Percentiles rank a stretch among this genome's conserved stretches.
Conservation (phyloP, 2,888 invertebrate genomes). For the Acrobasis suavella region DNA sequence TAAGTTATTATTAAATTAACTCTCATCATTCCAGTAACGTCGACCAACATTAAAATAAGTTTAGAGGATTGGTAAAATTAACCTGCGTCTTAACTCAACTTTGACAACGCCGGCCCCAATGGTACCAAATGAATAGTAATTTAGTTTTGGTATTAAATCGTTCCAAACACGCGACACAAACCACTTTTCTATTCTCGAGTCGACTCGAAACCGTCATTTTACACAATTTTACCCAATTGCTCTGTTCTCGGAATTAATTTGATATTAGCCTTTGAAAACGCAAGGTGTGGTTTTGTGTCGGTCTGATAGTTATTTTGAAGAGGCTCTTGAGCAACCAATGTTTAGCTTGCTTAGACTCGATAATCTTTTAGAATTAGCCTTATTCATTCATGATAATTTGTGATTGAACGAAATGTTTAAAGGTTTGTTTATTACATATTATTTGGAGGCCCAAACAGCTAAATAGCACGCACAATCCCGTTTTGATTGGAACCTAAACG, state of each 20-base stretch:
- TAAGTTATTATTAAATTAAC: slow-evolving; percentile 17
- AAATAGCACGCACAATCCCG: slow-evolving; percentile 23
- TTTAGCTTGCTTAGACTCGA: slow-evolving; percentile 69
- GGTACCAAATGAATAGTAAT: slow-evolving; percentile 81
- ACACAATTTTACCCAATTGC: slow-evolving; percentile 82
- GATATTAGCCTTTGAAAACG: slow-evolving; percentile 81
- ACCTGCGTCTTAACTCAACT: slow-evolving; percentile 66
- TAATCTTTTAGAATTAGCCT: slow-evolving; percentile 65
- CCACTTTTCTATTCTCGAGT: slow-evolving; percentile 80
- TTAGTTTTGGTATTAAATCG: slow-evolving; percentile 80
- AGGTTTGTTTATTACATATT: slow-evolving; percentile 41
- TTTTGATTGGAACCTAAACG: slow-evolving; percentile 18
- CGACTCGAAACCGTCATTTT: slow-evolving; percentile 79
- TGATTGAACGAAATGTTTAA: slow-evolving; percentile 46
- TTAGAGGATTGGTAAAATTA: slow-evolving; percentile 54
- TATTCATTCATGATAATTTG: slow-evolving; percentile 55
- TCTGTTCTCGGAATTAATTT: slow-evolving; percentile 81
- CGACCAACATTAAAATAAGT: slow-evolving; percentile 42
- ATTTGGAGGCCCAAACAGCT: slow-evolving; percentile 36
- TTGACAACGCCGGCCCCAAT: slow-evolving; percentile 75
- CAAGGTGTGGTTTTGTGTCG: slow-evolving; percentile 78
- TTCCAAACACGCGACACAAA: slow-evolving; percentile 79
- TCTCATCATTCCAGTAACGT: slow-evolving; percentile 28
- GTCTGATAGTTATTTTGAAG: slow-evolving; percentile 74
- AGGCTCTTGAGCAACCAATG: slow-evolving; percentile 71